Evolutionary conservation across 2,113 vertebrate species (phyloP).

Genomic region (Plecotus auritus): DNA sequence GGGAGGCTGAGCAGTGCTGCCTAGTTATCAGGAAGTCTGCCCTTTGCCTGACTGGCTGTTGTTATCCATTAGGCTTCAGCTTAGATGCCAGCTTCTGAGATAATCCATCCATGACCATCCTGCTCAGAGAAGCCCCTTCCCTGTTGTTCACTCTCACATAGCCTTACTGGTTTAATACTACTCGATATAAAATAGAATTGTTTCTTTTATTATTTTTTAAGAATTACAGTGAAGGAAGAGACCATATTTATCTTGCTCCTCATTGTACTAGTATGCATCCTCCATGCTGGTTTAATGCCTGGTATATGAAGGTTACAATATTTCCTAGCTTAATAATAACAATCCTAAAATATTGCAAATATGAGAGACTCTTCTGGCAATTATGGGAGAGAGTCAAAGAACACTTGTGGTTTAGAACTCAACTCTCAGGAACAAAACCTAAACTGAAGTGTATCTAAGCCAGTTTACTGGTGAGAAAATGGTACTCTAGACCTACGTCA

Average conservation of each 20-base stretch:
- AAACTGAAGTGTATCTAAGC: not conserved
- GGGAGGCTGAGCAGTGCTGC: not conserved
- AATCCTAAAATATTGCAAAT: not conserved
- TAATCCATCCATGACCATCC: not conserved
- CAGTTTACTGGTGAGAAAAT: not conserved
- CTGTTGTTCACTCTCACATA: not conserved
- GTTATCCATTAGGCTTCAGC: not conserved
- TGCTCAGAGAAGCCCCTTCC: not conserved
- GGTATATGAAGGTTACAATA: not conserved
- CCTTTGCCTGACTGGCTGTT: not conserved
- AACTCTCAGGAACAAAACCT: not conserved
- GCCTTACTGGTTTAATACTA: not conserved
- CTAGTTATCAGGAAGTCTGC: rapidly evolving
- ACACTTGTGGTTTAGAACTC: not conserved
- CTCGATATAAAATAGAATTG: not conserved
- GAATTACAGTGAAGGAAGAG: not conserved
- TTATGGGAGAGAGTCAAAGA: not conserved
- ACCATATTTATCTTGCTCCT: not conserved
- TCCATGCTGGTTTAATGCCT: not conserved
- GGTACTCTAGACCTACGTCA: not conserved
- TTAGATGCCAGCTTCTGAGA: not conserved
- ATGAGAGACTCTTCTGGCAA: not conserved
- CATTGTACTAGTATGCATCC: not conserved
- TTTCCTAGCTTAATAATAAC: not conserved
- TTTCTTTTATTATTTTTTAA: not conserved